Evolutionary conservation across 2,113 vertebrate species (phyloP).

Genomic region (Tinamus guttatus): DNA sequence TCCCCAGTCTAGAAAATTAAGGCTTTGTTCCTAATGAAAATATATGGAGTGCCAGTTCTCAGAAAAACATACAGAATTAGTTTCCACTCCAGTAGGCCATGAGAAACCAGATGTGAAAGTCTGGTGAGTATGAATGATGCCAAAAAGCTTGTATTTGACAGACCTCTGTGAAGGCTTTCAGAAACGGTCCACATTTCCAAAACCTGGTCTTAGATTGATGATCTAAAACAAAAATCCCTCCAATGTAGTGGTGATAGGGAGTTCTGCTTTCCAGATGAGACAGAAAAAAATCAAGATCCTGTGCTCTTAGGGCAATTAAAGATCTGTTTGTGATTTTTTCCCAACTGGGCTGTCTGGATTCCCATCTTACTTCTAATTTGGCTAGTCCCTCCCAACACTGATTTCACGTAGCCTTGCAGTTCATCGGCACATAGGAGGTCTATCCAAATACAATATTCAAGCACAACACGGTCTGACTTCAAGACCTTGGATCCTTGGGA

Average conservation of each 20-base stretch:
- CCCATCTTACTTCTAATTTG: neutral
- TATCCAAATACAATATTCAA: neutral
- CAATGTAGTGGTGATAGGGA: neutral
- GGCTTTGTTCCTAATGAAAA: neutral
- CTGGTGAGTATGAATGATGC: neutral
- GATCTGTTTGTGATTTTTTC: neutral
- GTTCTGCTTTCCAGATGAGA: neutral
- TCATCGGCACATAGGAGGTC: too few species aligned
- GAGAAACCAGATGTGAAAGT: neutral
- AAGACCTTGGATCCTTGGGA: neutral
- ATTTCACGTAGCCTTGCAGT: neutral
- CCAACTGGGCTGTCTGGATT: neutral
- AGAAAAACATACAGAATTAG: neutral
- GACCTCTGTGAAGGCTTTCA: neutral
- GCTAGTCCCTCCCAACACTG: neutral
- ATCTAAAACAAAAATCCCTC: neutral
- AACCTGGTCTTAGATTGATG: neutral
- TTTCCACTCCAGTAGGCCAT: neutral
- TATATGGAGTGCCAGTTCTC: neutral
- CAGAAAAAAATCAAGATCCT: neutral
- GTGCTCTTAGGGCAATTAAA: neutral
- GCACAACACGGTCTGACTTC: neutral
- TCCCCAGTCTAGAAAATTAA: neutral
- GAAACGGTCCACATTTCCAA: neutral
- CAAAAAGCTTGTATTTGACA: neutral